Evolutionary conservation across 2,888 invertebrate species (phyloP), one percentile per base, ranked within the genome.

Genomic region (Tetranychus piercei): DNA sequence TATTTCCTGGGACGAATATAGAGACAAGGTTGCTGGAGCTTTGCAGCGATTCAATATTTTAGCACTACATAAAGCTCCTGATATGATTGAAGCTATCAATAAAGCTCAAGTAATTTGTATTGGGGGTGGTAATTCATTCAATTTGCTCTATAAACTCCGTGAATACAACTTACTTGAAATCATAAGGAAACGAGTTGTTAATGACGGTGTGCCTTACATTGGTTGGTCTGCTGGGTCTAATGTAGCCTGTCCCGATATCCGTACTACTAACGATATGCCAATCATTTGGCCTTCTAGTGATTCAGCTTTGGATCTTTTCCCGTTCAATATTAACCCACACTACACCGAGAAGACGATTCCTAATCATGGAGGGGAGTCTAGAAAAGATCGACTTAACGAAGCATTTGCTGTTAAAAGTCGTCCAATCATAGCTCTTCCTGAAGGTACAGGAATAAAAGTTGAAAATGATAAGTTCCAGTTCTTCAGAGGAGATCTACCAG

Each of bases 191-290:
- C 84, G 34, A 55, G 43, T 75, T 44, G 18, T 73, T 44, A 71
- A 83, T 80, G 87, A 88, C 72, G 87, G 87, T 7, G 80, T 88
- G 55, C 85, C 88, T 3, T 91, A 90, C 79, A 88, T 91, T 76
- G 90, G 90, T 20, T 87, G 88, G 78, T 90, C 90, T 83, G 91
- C 91, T 75, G 91, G 91, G 71, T 89, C 90, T 18, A 92, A 91
- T 85, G 89, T 91, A 18, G 89, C 90, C 11, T 90, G 91, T 1
- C 84, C 84, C 78, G 89, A 88, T 78, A 91, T 92, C 79, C 86
- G 88, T 79, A 91, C 91, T 6, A 91, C 91, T 72, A 92, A 92
- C 84, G 91, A 92, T 81, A 91, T 92, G 91, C 92, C 91, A 5
- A 89, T 92, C 75, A 86, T 86, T n/a, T 87, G 86, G 81, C 90